Conservation (phyloP, 2,797 vertebrate species). For the Betta splendens region DNA sequence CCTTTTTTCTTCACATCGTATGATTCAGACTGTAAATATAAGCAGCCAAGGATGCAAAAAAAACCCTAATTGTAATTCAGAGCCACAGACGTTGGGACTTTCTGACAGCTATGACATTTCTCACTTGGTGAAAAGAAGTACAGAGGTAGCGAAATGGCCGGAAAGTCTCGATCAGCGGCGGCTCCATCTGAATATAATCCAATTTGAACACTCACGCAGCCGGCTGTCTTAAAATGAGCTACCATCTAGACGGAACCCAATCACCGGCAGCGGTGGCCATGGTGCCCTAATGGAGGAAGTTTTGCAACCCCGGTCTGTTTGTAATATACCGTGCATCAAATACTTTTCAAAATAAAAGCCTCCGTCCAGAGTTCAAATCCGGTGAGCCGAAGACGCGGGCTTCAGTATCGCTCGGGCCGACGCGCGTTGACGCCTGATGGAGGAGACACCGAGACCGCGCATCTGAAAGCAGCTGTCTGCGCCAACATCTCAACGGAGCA, state of each 20-base stretch:
- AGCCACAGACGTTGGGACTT: not conserved
- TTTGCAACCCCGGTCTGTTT: too few species aligned
- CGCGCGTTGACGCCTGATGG: too few species aligned
- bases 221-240: conserved; percentile 4
- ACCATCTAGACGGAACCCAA: not conserved
- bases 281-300: conserved; percentile 2
- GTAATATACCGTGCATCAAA: too few species aligned
- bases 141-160: not conserved
- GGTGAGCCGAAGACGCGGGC: too few species aligned
- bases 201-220: conserved; percentile 9
- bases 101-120: conserved; percentile 4
- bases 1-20: not conserved
- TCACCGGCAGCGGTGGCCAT: not conserved
- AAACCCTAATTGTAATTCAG: conserved; percentile 3
- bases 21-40: not conserved
- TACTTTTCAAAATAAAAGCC: too few species aligned
- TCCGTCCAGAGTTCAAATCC: too few species aligned
- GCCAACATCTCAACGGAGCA: not conserved
- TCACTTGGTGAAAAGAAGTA: not conserved
- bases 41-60: conserved; percentile 3
- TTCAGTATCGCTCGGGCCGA: too few species aligned
- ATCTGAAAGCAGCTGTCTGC: not conserved
- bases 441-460: too few species aligned
- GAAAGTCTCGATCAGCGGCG: not conserved
- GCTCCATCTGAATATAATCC: conserved; percentile 24